Conservation (phyloP, 1,140 invertebrate species). For the Adelges cooleyi region DNA sequence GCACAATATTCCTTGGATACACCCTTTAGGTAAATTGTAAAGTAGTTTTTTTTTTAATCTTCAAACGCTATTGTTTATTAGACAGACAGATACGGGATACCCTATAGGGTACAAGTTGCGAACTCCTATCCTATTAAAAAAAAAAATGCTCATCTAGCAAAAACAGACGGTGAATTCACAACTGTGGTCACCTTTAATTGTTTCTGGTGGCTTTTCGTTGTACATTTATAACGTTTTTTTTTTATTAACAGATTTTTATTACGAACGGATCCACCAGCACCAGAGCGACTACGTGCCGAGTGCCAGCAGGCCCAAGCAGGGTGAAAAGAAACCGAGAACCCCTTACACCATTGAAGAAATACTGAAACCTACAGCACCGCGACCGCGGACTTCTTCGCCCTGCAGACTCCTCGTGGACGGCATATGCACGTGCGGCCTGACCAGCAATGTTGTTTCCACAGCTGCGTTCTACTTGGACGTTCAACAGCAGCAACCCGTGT, state of each 20-base stretch:
- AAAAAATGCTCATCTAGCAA: no score
- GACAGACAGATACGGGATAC: no score
- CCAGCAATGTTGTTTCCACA: not conserved
- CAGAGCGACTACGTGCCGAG: not conserved
- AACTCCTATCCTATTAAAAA: no score
- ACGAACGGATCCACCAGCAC: slow-evolving; percentile 13
- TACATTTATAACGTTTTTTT: no score
- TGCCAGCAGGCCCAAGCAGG: not conserved
- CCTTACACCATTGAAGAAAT: slow-evolving; percentile 78
- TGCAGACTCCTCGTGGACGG: slow-evolving; percentile 35
- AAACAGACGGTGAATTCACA: no score
- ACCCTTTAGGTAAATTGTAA: slow-evolving; percentile 16
- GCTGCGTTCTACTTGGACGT: not conserved
- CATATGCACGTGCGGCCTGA: slow-evolving; percentile 32
- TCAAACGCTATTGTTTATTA: no score
- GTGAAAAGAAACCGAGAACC: slow-evolving; percentile 42
- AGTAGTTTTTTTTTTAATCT: no score
- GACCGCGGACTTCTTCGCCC: slow-evolving; percentile 21
- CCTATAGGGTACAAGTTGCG: no score
- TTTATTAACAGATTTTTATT: slow-evolving; percentile 4
- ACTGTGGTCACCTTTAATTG: no score
- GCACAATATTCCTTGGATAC: slow-evolving; percentile 9
- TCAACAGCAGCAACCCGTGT: slow-evolving; percentile 10
- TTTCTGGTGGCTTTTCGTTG: no score
- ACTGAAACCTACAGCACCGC: slow-evolving; percentile 48